Evolutionary conservation across 2,888 invertebrate genomes (phyloP).

Genomic region (Mesoligia furuncula): DNA sequence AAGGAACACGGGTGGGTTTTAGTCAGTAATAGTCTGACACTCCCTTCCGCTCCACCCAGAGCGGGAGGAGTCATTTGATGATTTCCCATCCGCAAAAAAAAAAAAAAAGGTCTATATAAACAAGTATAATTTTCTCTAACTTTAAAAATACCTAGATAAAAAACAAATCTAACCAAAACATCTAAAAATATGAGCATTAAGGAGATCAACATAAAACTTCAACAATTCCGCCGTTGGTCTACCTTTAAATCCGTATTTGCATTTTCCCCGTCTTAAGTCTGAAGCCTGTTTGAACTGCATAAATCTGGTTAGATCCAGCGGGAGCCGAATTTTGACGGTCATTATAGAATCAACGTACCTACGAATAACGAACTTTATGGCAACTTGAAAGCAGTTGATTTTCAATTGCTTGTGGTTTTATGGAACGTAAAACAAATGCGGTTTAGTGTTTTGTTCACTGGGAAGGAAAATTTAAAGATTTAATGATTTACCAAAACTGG

Average conservation of each 20-base stretch:
- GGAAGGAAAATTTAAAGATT: too few species aligned
- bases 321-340: constrained; percentile 69
- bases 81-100: too few species aligned
- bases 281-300: constrained; percentile 74
- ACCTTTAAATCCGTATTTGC: constrained; percentile 73
- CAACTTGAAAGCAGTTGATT: constrained; percentile 37
- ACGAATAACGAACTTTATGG: constrained; percentile 42
- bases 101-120: too few species aligned
- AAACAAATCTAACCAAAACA: background rate
- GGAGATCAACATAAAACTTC: constrained; percentile 66
- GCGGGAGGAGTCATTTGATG: too few species aligned
- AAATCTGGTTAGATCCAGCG: constrained; percentile 77
- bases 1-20: too few species aligned
- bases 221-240: constrained; percentile 69
- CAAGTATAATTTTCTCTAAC: background rate
- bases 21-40: too few species aligned
- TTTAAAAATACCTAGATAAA: constrained; percentile 4
- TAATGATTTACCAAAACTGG: constrained; percentile 31
- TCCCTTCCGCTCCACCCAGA: too few species aligned
- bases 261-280: constrained; percentile 68
- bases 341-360: constrained; percentile 61
- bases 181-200: constrained; percentile 39
- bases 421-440: constrained; percentile 4
- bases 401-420: constrained; percentile 23
- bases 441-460: background rate